A percentile compares a stretch with the other conserved stretches of the same genome.
Evolutionary conservation across 2,797 vertebrate species (phyloP).

Genomic region (Tolypeutes matacus): DNA sequence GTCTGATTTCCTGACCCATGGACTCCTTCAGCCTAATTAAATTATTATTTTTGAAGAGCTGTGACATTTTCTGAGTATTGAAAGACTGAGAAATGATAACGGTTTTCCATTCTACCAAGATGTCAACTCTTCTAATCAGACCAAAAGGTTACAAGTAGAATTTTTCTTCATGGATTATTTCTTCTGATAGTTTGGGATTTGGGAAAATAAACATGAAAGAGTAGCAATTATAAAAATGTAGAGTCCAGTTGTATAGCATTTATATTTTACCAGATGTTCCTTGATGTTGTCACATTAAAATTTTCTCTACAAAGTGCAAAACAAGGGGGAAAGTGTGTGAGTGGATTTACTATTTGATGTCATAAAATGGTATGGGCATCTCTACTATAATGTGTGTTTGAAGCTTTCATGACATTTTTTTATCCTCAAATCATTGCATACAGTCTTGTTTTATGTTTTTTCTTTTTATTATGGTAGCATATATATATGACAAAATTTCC

Average conservation of each 20-base stretch:
- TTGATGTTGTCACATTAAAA: slow-evolving; percentile 28
- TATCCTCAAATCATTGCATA: background rate
- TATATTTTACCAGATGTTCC: slow-evolving; percentile 6
- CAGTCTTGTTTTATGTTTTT: background rate
- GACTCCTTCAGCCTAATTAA: too few species aligned
- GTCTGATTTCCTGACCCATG: too few species aligned
- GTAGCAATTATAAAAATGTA: slow-evolving; percentile 36
- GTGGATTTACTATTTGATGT: slow-evolving; percentile 39
- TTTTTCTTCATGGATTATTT: background rate
- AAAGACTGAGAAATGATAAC: background rate
- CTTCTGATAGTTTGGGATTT: slow-evolving; percentile 34
- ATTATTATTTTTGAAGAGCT: background rate
- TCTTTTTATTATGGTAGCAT: background rate
- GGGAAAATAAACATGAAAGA: slow-evolving; percentile 46
- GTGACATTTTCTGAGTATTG: slow-evolving; percentile 22
- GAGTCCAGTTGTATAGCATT: background rate
- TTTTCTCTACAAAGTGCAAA: background rate
- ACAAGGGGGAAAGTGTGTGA: background rate
- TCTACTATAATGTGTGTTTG: background rate
- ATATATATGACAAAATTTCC: too few species aligned
- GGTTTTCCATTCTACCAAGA: slow-evolving; percentile 35
- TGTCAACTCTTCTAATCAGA: background rate
- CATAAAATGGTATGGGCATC: background rate
- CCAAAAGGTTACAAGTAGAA: slow-evolving; percentile 39
- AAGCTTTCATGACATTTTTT: slow-evolving; percentile 45